Conservation (phyloP, 1,140 invertebrate species). For the Chironomus tepperi region DNA sequence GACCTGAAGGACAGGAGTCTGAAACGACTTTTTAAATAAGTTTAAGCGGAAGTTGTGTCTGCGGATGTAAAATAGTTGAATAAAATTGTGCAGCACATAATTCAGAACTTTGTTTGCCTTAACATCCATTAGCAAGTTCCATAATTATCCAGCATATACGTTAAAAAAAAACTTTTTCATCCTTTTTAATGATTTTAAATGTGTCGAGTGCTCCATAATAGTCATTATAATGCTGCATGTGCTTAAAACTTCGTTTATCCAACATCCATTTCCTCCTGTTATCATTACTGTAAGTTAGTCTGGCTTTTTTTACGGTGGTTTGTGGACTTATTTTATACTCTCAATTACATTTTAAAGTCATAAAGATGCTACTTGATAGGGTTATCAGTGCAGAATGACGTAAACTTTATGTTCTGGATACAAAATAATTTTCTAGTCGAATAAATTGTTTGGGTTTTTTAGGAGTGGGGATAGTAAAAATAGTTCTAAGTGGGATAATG, state of each 20-base stretch:
- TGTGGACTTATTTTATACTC: neutral
- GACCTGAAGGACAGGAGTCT: neutral
- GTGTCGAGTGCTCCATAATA: neutral
- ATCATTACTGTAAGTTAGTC: no score
- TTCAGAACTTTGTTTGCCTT: neutral
- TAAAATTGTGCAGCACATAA: neutral
- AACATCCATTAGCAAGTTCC: neutral
- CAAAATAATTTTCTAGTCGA: no score
- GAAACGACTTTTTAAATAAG: neutral
- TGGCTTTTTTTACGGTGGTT: no score
- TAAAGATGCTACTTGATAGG: neutral
- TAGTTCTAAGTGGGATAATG: no score
- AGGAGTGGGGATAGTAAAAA: no score
- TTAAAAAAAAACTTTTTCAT: no score
- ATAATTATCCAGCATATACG: neutral
- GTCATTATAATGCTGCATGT: neutral
- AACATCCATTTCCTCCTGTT: neutral
- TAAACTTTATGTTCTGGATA: no score
- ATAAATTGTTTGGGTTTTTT: no score
- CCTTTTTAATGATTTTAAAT: constrained; percentile 1
- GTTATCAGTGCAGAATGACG: neutral
- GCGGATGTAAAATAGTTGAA: neutral
- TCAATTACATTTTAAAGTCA: neutral
- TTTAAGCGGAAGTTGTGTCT: neutral
- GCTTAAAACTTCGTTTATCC: neutral